These are phyloP conservation scores for Colossoma macropomum DNA, from an alignment of 2,113 vertebrate species.

Conservation along the genomic window DNA sequence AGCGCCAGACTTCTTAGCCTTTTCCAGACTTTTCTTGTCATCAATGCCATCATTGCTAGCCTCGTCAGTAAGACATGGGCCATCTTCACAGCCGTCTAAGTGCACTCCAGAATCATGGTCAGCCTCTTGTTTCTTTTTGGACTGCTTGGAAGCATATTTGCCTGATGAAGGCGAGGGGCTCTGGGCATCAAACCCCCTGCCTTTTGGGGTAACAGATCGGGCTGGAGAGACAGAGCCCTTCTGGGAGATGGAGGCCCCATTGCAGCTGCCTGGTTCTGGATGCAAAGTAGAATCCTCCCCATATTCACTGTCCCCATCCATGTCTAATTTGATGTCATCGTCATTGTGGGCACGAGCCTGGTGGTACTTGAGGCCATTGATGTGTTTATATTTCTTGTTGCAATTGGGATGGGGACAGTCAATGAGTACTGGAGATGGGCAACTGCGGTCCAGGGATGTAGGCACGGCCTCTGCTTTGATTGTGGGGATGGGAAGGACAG, in stretches of 20 bases:
- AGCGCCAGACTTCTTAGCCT: conserved; percentile 85
- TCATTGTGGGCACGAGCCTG: conserved; percentile 97
- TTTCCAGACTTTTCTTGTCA: conserved; percentile 85
- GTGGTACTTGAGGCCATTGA: conserved; percentile 97
- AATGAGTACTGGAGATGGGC: conserved; percentile 94
- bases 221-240: conserved; percentile 94
- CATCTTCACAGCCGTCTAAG: conserved; percentile 93
- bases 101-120: conserved; percentile 80
- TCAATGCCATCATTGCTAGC: conserved; percentile 92
- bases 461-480: conserved; percentile 86
- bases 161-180: conserved; percentile 90
- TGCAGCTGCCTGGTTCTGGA: conserved; percentile 87
- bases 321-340: conserved; percentile 92
- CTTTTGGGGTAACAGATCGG: conserved; percentile 93
- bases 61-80: conserved; percentile 89
- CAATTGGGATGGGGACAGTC: conserved; percentile 98
- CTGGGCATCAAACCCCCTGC: conserved; percentile 90
- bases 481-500: conserved; percentile 72
- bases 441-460: conserved; percentile 86
- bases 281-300: conserved; percentile 92
- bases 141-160: conserved; percentile 88
- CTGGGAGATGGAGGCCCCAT: conserved; percentile 86
- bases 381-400: conserved; percentile 99
- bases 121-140: conserved; percentile 93
- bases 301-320: conserved; percentile 92